These are phyloP conservation scores for Musca vetustissima DNA, from an alignment of 1,140 invertebrate genomes.

Conservation along the genomic window DNA sequence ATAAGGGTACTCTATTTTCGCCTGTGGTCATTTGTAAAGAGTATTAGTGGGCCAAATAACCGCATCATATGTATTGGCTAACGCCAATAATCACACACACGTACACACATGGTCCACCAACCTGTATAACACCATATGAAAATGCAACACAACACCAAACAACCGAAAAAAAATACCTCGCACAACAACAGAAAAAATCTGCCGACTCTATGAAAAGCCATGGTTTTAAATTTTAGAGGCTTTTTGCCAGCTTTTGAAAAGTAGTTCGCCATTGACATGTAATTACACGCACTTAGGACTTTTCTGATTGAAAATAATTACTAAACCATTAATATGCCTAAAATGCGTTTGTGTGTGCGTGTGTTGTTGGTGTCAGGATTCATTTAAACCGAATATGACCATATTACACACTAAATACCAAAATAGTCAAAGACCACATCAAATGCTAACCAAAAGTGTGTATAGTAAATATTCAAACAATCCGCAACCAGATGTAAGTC, in stretches of 20 bases:
- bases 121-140: not conserved
- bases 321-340: constrained; percentile 19
- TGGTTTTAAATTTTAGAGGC: not conserved
- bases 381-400: no score
- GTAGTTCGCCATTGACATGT: constrained; percentile 25
- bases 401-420: no score
- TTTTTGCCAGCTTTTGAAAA: constrained; percentile 14
- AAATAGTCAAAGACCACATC: no score
- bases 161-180: not conserved
- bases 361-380: no score
- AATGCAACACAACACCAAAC: not conserved
- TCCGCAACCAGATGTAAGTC: no score
- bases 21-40: constrained; percentile 13
- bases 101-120: not conserved
- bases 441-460: no score
- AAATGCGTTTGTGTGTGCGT: no score
- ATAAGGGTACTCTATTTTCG: not conserved
- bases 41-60: constrained; percentile 21
- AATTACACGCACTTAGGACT: constrained; percentile 31
- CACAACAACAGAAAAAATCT: not conserved
- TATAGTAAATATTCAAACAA: no score
- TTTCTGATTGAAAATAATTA: constrained; percentile 32
- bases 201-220: constrained; percentile 4
- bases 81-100: not conserved
- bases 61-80: constrained; percentile 3